Evolutionary conservation across 1,140 invertebrate species (phyloP), one percentile per base, ranked within the genome.

Genomic region (Gonatopus flavifemur): DNA sequence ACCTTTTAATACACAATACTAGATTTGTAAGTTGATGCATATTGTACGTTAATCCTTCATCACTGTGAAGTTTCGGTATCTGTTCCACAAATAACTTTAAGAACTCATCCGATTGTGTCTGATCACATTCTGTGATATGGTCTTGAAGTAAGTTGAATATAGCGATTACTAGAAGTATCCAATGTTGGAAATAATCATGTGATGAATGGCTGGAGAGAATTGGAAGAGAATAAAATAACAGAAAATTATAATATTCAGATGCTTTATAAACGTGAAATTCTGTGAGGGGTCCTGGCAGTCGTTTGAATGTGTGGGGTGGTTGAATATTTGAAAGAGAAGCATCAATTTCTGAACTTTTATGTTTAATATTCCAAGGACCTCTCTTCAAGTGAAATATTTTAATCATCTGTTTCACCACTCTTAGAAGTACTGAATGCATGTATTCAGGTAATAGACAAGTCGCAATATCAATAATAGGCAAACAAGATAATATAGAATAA

Each of bases 11-110:
- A 36, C 32, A 45, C 9, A 57, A 35, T 13, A 51, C 47, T 4
- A 62, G 28, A 52, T 65, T 59, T 30, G 33, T 25, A 13, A 59
- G 39, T 7, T 64, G 53, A 31, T 64, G 62, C 3, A 55, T n/a
- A 40, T 64, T 64, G 30, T 62, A 62, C 9, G 40, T 32, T 10
- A 50, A 49, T 41, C 48, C 16, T 37, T 38, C 19, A 21, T 56
- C 39, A 12, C 46, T 44, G 32, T 60, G 57, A 8, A 60, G 38
- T n/a, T 36, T 39, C 25, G 31, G 21, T 10, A 45, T 41, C n/a
- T 49, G 31, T 20, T 13, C 48, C 9, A 54, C 50, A 44, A 54
- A 60, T 31, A 21, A 15, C 37, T 46, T 22, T 25, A 57, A 24
- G 21, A 52, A 40, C 25, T 6, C 28, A 8, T 54, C 47, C 21